Conservation (phyloP, 1,140 invertebrate genomes). For the Octopus bimaculoides region DNA sequence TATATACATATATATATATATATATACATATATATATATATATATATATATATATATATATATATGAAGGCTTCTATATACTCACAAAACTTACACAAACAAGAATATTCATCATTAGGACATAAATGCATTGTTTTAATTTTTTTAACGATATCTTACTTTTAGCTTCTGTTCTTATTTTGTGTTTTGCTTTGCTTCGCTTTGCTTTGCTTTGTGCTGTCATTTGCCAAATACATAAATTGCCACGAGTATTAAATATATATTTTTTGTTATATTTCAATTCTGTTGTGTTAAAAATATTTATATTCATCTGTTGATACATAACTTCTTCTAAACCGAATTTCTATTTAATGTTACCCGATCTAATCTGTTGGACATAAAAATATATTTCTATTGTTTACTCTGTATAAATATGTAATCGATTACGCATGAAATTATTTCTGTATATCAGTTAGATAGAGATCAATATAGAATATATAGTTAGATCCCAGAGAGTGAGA, state of each 20-base stretch:
- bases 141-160: not conserved
- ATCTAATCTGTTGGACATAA: not conserved
- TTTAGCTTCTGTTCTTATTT: not conserved
- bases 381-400: not conserved
- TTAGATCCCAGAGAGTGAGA: no score
- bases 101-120: not conserved
- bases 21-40: constrained; percentile 4
- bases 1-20: not conserved
- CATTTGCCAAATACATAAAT: not conserved
- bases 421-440: not conserved
- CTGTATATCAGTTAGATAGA: not conserved
- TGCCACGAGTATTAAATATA: not conserved
- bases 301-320: no score
- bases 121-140: not conserved
- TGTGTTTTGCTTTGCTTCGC: not conserved
- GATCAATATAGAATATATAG: not conserved
- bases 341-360: no score
- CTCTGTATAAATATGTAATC: not conserved
- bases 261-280: not conserved
- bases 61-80: not conserved
- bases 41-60: not conserved
- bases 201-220: not conserved
- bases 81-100: not conserved
- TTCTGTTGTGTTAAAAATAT: no score
- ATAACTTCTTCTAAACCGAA: no score